These are phyloP conservation scores for Silurus meridionalis DNA, from an alignment of 2,113 vertebrate genomes.

Conservation along the genomic window DNA sequence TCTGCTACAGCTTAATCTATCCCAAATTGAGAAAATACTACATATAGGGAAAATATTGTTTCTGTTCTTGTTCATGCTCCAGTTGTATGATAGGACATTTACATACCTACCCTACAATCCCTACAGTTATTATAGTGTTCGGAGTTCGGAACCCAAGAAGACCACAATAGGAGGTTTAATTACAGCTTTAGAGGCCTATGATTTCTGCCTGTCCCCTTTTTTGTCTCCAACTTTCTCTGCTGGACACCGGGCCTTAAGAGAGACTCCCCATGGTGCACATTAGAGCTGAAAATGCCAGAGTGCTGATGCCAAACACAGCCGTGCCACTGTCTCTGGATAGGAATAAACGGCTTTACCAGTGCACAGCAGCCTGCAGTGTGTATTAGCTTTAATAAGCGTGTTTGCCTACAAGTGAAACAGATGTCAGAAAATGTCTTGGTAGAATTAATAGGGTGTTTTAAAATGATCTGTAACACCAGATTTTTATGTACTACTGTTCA, in stretches of 20 bases:
- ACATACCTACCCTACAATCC: neutral
- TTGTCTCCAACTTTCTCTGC: slow-evolving; percentile 23
- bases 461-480: neutral
- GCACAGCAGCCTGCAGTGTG: slow-evolving; percentile 20
- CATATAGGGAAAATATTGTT: neutral
- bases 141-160: neutral
- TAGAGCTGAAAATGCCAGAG: slow-evolving; percentile 53
- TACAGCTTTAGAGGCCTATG: slow-evolving; percentile 35
- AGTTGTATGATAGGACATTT: neutral
- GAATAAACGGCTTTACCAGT: slow-evolving; percentile 32
- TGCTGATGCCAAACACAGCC: slow-evolving; percentile 29
- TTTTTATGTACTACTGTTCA: neutral
- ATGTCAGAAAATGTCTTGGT: neutral
- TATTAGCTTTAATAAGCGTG: slow-evolving; percentile 37
- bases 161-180: slow-evolving; percentile 35
- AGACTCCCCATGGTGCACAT: slow-evolving; percentile 48
- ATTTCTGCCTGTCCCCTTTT: slow-evolving; percentile 41
- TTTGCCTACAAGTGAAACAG: slow-evolving; percentile 14
- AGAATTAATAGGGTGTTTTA: neutral
- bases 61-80: neutral
- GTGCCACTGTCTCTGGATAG: neutral
- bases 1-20: neutral
- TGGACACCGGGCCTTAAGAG: slow-evolving; percentile 44
- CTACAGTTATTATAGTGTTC: neutral
- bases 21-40: neutral